Percentiles rank a stretch among this genome's conserved stretches.
Evolutionary conservation across 2,113 vertebrate species (phyloP).

Genomic region (Meleagris gallopavo): DNA sequence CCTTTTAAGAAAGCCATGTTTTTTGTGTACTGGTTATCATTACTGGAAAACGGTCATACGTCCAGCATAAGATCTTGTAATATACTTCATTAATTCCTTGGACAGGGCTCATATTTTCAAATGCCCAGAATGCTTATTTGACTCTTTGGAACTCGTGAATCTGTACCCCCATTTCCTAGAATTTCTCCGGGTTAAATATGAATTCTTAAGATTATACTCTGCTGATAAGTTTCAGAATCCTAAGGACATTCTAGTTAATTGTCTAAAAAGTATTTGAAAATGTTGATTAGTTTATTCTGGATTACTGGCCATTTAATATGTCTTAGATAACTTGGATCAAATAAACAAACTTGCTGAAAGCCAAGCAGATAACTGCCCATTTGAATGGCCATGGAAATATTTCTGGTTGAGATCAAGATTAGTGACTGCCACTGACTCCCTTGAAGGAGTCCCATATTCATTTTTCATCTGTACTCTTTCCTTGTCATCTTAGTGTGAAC

Average conservation of each 20-base stretch:
- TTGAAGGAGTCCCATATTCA: background rate
- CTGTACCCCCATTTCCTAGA: background rate
- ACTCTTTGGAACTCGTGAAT: background rate
- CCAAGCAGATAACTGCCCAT: background rate
- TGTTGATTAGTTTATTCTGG: background rate
- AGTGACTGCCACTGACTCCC: background rate
- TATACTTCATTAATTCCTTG: background rate
- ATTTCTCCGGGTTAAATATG: background rate
- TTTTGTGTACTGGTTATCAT: background rate
- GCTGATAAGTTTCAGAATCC: background rate
- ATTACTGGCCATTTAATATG: background rate
- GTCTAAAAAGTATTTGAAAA: background rate
- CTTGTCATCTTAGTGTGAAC: background rate
- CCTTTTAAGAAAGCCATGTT: background rate
- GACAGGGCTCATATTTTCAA: background rate
- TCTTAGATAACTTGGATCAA: background rate
- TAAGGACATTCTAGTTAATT: background rate
- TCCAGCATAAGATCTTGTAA: background rate
- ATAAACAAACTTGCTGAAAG: background rate
- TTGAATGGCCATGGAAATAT: background rate
- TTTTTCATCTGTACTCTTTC: background rate
- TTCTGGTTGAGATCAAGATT: background rate
- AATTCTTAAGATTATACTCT: background rate
- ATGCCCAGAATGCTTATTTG: background rate
- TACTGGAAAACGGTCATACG: background rate